Evolutionary conservation across 1,140 invertebrate genomes (phyloP), one percentile per base, ranked within the genome.

Genomic region (Scaptomyza hsui): DNA sequence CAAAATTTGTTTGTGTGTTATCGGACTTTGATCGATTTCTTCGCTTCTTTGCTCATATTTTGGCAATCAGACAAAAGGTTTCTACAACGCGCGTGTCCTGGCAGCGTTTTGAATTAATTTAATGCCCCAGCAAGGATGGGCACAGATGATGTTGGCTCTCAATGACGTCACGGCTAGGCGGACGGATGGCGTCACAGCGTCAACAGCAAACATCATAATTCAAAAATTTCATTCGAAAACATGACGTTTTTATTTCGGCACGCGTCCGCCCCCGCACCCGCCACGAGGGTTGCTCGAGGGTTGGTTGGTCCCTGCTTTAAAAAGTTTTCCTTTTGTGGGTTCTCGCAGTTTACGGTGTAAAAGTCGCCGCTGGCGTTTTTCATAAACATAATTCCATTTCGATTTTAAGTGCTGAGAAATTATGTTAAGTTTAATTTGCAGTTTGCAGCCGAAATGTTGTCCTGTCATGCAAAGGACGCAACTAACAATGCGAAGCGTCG

Each of bases 211-310:
- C 80, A 83, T 80, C 81, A 86, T 88, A 86, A 86, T 86, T 86
- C 81, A 86, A 88, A 86, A 86, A 88, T 74, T 82, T 88, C 77
- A 86, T 86, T 88, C 82, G 71, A 86, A 86, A 86, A 88, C 81
- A 86, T 86, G 81, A 86, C 81, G 82, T 88, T 86, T 86, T 86
- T 82, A 88, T 85, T 85, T 85, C 78, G 81, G 81, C 81, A 88
- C 81, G 81, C 81, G 82, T 60, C 56, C 47, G 55, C 32, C 16
- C 55, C 39, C 9, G 48, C 51, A 26, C 7, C 24, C 21, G 10
- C 2, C n/a, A 1, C 4, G 3, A n/a, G 12, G 24, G 2, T 4
- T 29, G 1, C 2, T 6, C 15, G 32, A 41, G 61, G 69, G 69
- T 72, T 65, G 69, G 5, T 9, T n/a, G n/a, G n/a, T n/a, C n/a